Evolutionary conservation across 1,140 invertebrate species (phyloP).

Genomic region (Drosophila lini): DNA sequence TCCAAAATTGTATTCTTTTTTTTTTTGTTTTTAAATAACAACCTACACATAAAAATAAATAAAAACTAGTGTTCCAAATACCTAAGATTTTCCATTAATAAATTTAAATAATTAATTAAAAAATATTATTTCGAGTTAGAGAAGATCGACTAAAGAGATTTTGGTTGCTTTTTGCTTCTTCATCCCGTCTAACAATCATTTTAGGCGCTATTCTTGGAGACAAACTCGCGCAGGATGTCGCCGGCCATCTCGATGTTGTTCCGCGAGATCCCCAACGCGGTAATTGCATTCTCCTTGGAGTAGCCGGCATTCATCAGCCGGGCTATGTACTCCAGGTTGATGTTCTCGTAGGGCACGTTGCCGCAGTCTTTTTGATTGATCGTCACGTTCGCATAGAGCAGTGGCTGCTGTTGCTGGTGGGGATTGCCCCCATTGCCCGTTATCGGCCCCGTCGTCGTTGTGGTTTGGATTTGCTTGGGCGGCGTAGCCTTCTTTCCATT

Average conservation of each 20-base stretch:
- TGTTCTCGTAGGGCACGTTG: conserved; percentile 91
- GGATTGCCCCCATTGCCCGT: conserved; percentile 28
- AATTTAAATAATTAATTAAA: conserved; percentile 1
- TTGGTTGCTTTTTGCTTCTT: not conserved
- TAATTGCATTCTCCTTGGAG: conserved; percentile 94
- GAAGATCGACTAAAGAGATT: conserved; percentile 17
- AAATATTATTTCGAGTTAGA: conserved; percentile 12
- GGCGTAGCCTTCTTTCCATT: conserved; percentile 60
- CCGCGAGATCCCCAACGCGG: conserved; percentile 94
- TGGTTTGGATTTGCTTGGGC: conserved; percentile 27
- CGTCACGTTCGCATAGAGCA: conserved; percentile 84
- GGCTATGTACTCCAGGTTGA: conserved; percentile 96
- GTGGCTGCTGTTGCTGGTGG: conserved; percentile 56
- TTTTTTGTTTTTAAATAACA: conserved; percentile 5
- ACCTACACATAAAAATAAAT: conserved; percentile 7
- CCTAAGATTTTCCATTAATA: not conserved
- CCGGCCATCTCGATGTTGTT: conserved; percentile 98
- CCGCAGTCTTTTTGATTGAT: conserved; percentile 84
- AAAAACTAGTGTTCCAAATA: not conserved
- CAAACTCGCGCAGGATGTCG: conserved; percentile 97
- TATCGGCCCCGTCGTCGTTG: conserved; percentile 40
- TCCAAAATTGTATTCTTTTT: not conserved
- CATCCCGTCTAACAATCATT: conserved; percentile 29
- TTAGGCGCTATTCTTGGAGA: conserved; percentile 83
- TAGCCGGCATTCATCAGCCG: conserved; percentile 94